Conservation (phyloP, 2,797 vertebrate genomes). For the Gymnoscopelus microlampas region DNA sequence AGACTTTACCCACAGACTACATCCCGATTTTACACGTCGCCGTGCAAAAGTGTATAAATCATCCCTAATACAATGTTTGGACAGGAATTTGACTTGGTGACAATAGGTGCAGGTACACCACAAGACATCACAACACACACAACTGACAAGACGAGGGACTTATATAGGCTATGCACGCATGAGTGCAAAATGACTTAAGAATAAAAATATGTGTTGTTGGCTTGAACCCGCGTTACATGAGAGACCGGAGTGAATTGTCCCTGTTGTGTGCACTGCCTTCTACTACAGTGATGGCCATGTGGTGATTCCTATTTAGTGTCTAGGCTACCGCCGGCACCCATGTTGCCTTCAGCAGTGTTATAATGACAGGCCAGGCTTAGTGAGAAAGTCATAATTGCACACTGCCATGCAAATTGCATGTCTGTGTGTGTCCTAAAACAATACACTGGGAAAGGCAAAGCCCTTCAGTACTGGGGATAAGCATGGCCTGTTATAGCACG, state of each 20-base stretch:
- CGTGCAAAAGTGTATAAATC: too few species aligned
- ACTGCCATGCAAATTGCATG: constrained; percentile 78
- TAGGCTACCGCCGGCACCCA: constrained; percentile 40
- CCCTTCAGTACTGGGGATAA: constrained; percentile 67
- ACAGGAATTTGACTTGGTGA: too few species aligned
- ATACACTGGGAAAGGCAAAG: constrained; percentile 60
- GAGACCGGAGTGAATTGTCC: constrained; percentile 2
- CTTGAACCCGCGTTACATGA: neutral
- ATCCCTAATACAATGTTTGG: too few species aligned
- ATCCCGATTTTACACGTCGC: too few species aligned
- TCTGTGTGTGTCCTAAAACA: constrained; percentile 69
- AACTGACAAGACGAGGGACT: too few species aligned
- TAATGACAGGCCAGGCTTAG: constrained; percentile 74
- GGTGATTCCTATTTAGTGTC: constrained; percentile 13
- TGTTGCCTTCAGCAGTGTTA: constrained; percentile 70
- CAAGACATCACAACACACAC: too few species aligned
- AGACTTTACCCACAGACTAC: too few species aligned
- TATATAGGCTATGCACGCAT: too few species aligned
- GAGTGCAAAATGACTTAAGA: too few species aligned
- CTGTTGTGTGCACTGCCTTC: neutral
- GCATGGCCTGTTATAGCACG: constrained; percentile 52
- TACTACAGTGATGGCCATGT: constrained; percentile 1
- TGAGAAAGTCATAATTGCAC: constrained; percentile 80
- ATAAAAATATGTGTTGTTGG: neutral
- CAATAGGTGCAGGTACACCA: too few species aligned